Percentiles rank a stretch among this genome's conserved stretches.
phyloP scores from a whole-genome alignment of 2,797 vertebrate genomes.

The Cetoscarus ocellatus region DNA sequence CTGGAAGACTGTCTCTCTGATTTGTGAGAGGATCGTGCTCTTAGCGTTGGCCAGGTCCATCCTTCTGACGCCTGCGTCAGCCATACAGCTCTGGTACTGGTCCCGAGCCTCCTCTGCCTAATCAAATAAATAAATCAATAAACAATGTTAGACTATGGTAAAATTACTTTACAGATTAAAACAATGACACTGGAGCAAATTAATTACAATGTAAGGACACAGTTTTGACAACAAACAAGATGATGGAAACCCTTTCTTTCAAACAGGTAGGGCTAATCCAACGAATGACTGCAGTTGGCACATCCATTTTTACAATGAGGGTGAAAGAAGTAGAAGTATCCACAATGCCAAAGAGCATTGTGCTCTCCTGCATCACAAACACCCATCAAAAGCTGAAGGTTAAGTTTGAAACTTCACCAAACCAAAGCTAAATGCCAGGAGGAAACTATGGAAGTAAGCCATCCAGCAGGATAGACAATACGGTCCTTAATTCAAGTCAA shows the following conservation, averaged over 20 bases:
- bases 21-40: constrained; percentile 92
- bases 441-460: too few species aligned
- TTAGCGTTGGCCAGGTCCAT: constrained; percentile 91
- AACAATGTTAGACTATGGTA: constrained; percentile 74
- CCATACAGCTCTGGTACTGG: constrained; percentile 91
- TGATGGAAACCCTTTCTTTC: too few species aligned
- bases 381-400: too few species aligned
- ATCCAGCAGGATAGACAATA: too few species aligned
- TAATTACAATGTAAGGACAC: background rate
- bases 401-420: too few species aligned
- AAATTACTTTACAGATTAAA: background rate
- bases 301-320: too few species aligned
- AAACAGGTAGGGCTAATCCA: background rate
- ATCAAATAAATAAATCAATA: constrained; percentile 13
- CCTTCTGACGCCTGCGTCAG: constrained; percentile 90
- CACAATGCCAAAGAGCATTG: too few species aligned
- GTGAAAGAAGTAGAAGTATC: too few species aligned
- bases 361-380: too few species aligned
- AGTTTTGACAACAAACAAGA: too few species aligned
- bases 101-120: constrained; percentile 95
- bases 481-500: too few species aligned
- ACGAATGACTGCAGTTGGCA: background rate
- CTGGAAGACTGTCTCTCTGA: constrained; percentile 94
- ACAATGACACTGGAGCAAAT: background rate
- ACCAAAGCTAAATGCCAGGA: too few species aligned